These are phyloP conservation scores for Epirrita christyi DNA, from an alignment of 2,888 invertebrate species.

Conservation along the genomic window DNA sequence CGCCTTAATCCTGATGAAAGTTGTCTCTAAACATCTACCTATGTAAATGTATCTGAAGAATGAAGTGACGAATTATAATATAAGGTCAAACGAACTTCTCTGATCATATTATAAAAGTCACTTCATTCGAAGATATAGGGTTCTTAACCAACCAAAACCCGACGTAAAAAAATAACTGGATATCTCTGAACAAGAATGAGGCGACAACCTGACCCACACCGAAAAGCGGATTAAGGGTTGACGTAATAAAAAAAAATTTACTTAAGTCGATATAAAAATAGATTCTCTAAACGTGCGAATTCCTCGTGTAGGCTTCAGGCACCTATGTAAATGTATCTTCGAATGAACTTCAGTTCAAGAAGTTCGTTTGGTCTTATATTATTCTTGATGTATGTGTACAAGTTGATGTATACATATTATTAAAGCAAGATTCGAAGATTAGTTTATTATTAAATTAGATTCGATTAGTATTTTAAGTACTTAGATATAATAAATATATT, in stretches of 20 bases:
- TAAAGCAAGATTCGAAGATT: too few species aligned
- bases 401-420: too few species aligned
- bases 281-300: slow-evolving; percentile 10
- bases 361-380: slow-evolving; percentile 24
- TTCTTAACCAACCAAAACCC: slow-evolving; percentile 5
- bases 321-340: slow-evolving; percentile 10
- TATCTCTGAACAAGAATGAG: too few species aligned
- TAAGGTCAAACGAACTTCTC: slow-evolving; percentile 16
- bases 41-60: slow-evolving; percentile 20
- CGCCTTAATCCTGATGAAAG: too few species aligned
- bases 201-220: too few species aligned
- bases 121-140: slow-evolving; percentile 1
- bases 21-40: not conserved
- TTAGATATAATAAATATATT: too few species aligned
- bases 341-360: slow-evolving; percentile 25
- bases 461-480: too few species aligned
- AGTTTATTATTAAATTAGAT: too few species aligned
- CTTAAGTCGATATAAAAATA: not conserved
- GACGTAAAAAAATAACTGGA: not conserved
- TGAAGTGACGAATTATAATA: slow-evolving; percentile 24
- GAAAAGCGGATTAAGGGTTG: too few species aligned
- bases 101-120: slow-evolving; percentile 11
- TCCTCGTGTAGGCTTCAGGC: slow-evolving; percentile 6
- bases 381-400: too few species aligned
- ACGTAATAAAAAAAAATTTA: too few species aligned